Percentiles rank a stretch among this genome's conserved stretches.
These are phyloP conservation scores for Anolis sagrei DNA, from an alignment of 2,113 vertebrate genomes.

Conservation along the genomic window DNA sequence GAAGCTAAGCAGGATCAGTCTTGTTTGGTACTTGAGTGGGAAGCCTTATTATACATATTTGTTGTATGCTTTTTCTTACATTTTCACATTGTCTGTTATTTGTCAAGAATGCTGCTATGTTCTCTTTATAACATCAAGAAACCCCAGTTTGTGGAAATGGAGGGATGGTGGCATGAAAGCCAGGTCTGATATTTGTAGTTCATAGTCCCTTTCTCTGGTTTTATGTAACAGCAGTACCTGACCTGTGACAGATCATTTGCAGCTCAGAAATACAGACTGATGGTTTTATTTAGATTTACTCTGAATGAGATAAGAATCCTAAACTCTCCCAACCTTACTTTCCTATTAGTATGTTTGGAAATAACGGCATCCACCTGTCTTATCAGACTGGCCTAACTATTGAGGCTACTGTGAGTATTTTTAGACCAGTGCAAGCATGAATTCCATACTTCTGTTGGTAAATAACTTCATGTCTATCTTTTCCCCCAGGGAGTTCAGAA, in stretches of 20 bases:
- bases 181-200: neutral
- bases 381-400: too few species aligned
- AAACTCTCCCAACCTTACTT: neutral
- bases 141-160: neutral
- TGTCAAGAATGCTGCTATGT: neutral
- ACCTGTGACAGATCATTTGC: neutral
- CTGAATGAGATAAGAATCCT: neutral
- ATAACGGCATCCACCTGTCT: neutral
- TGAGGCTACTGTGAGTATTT: neutral
- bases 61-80: neutral
- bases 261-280: neutral
- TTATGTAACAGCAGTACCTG: too few species aligned
- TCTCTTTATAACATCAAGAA: neutral
- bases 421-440: neutral
- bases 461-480: neutral
- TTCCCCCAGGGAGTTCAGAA: constrained; percentile 68
- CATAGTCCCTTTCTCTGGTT: neutral
- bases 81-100: neutral
- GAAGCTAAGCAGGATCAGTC: too few species aligned
- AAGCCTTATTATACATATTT: too few species aligned
- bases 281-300: neutral
- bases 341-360: neutral
- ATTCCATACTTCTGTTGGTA: neutral
- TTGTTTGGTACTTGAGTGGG: too few species aligned
- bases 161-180: neutral